Evolutionary conservation across 2,113 vertebrate species (phyloP), one percentile per base, ranked within the genome.

Genomic region (Gymnorhina tibicen): DNA sequence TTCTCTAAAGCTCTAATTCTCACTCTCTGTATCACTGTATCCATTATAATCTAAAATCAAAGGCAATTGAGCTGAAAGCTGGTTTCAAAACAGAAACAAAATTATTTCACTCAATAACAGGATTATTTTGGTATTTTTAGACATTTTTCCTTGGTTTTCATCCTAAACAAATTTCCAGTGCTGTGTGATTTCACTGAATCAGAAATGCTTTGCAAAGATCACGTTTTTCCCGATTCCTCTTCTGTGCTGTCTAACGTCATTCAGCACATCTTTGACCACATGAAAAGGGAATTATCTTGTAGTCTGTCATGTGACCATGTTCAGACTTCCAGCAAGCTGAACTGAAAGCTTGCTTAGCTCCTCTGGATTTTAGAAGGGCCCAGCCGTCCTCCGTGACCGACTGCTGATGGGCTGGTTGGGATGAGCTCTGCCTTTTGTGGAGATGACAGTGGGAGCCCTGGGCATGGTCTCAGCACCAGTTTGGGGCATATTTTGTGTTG

Each of bases 311-410:
- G 18, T 35, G 37, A 49, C 27, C 10, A 1, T 11, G 30, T 79
- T 74, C 37, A 70, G 60, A 32, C 55, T 89, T 86, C 14, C 35
- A 84, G 3, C 28, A 19, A 42, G 15, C 30, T 72, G 73, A 63
- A 50, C 28, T 3, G 2, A 62, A 79, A 49, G 22, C 49, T 93
- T 73, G 21, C 16, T 33, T 41, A 64, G 33, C 23, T 56, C 3
- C 7, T 74, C 23, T 50, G 41, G 17, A 7, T 64, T 87, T 77
- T 11, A 11, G 78, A 35, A 85, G 63, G 49, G 33, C 39, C 23
- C 14, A 9, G 55, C 60, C 73, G 42, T 73, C 30, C 64, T 66
- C 33, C 0, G 0, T 27, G 39, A 28, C 56, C 0, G 0, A 1
- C 20, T 73, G 16, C 64, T 66, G 66, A 19, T 13, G 37, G 55